These are phyloP conservation scores for Eupithecia exiguata DNA, from an alignment of 2,888 invertebrate genomes.

Conservation along the genomic window DNA sequence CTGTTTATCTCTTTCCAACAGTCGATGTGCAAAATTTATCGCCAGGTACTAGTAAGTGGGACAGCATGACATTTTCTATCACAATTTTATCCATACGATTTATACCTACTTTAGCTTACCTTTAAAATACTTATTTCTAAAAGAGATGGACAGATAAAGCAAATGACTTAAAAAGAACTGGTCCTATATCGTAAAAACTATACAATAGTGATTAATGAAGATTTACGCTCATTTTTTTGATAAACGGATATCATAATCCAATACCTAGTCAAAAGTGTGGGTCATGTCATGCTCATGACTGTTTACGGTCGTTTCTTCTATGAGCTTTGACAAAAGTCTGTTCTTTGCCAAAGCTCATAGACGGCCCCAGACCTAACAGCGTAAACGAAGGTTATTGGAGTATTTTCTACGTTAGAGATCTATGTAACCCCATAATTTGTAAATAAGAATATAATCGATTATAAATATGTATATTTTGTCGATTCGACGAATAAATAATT, in stretches of 20 bases:
- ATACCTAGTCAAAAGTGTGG: background rate
- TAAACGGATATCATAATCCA: background rate
- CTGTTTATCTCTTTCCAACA: no score
- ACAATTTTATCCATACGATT: background rate
- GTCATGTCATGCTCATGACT: background rate
- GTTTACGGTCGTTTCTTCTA: background rate
- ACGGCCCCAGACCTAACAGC: constrained; percentile 11
- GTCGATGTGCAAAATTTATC: no score
- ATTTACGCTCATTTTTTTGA: background rate
- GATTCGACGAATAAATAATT: constrained; percentile 61
- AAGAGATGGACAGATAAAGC: no score
- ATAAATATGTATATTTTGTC: constrained; percentile 64
- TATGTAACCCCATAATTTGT: constrained; percentile 47
- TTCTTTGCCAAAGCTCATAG: background rate
- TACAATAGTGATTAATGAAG: background rate
- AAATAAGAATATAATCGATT: constrained; percentile 52
- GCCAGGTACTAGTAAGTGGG: no score
- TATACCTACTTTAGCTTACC: background rate
- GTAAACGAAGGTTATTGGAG: background rate
- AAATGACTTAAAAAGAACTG: no score
- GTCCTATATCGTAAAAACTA: background rate
- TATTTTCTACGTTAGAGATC: constrained; percentile 35
- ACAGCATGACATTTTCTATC: background rate
- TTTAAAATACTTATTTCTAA: background rate
- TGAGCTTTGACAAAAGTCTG: constrained; percentile 12